Percentiles rank a stretch among this genome's conserved stretches.
Conservation (phyloP, 2,113 vertebrate species). For the Rhipidura dahli region DNA sequence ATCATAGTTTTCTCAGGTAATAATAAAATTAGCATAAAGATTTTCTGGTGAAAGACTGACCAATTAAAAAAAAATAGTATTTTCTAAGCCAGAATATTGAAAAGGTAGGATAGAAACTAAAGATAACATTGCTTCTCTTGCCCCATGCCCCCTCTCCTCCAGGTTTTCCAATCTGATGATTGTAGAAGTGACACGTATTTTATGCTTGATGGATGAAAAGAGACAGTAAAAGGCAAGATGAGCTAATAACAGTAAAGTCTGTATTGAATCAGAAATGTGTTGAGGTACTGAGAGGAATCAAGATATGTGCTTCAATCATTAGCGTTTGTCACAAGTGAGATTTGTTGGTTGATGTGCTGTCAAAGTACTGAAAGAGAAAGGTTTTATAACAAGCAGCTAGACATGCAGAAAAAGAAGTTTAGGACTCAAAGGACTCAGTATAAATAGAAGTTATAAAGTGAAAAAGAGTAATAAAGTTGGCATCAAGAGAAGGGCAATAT, state of each 20-base stretch:
- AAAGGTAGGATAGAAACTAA: background rate
- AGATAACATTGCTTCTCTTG: background rate
- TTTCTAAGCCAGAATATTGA: background rate
- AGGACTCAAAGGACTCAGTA: constrained; percentile 71
- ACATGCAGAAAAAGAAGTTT: constrained; percentile 75
- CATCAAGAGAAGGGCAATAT: constrained; percentile 32
- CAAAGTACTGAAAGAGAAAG: constrained; percentile 69
- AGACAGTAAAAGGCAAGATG: constrained; percentile 71
- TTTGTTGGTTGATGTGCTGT: constrained; percentile 74
- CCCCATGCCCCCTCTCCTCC: background rate
- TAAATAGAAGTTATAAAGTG: constrained; percentile 66
- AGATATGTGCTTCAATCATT: constrained; percentile 80
- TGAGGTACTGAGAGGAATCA: constrained; percentile 77
- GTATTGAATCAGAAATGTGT: constrained; percentile 77
- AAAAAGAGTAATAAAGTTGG: constrained; percentile 68
- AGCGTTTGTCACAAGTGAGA: constrained; percentile 80
- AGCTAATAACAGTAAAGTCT: constrained; percentile 77
- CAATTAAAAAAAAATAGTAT: background rate
- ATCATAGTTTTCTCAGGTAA: background rate
- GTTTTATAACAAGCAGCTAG: constrained; percentile 66
- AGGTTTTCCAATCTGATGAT: constrained; percentile 37
- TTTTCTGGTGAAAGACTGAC: background rate
- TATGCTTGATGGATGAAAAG: constrained; percentile 80
- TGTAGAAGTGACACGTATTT: constrained; percentile 67
- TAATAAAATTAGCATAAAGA: background rate